phyloP scores from a whole-genome alignment of 1,140 invertebrate species.

The Lepidotrigona ventralis region DNA sequence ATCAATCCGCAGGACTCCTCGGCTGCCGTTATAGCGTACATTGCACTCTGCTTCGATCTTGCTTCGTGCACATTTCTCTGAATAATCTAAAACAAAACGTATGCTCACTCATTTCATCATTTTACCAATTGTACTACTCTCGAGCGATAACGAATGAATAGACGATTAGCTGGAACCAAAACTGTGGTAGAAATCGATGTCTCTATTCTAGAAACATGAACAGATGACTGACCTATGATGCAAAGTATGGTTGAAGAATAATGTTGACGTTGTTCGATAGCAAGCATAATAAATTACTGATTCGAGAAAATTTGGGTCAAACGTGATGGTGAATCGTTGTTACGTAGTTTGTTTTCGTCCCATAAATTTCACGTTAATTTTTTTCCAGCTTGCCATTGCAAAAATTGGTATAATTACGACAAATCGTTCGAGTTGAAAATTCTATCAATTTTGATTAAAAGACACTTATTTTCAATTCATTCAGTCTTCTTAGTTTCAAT shows the following conservation, averaged over 20 bases:
- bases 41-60: conserved; percentile 83
- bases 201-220: too few relatives aligned
- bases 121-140: too few relatives aligned
- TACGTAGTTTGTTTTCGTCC: background rate
- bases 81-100: conserved; percentile 64
- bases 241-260: background rate
- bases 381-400: background rate
- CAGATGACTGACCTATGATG: background rate
- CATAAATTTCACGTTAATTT: background rate
- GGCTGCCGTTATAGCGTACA: conserved; percentile 85
- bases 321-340: background rate
- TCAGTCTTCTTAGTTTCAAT: too few relatives aligned
- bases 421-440: background rate
- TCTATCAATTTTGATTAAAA: background rate
- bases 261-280: background rate
- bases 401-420: background rate
- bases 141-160: background rate
- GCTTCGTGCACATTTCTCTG: conserved; percentile 82
- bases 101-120: conserved; percentile 65
- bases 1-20: conserved; percentile 85
- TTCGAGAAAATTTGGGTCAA: conserved; percentile 7
- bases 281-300: background rate
- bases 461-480: too few relatives aligned
- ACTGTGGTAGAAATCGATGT: background rate
- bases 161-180: background rate